Conservation (phyloP, 2,797 vertebrate species). For the Poecilia gillii region DNA sequence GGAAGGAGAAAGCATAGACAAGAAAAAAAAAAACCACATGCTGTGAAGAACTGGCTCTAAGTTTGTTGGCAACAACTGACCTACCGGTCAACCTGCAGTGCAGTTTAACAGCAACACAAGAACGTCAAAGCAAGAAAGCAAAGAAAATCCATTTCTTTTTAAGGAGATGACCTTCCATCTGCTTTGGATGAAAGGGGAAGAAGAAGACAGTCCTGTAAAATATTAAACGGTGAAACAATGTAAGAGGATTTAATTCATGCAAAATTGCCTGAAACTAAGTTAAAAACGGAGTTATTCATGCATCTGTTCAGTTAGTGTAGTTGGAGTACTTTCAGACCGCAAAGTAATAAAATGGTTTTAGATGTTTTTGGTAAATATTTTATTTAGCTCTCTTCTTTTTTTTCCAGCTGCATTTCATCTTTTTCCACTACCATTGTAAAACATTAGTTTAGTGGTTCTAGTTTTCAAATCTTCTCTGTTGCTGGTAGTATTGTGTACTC, state of each 20-base stretch:
- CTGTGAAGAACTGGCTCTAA: slow-evolving; percentile 31
- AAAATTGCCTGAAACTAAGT: neutral
- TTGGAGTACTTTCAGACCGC: neutral
- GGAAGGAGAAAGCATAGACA: slow-evolving; percentile 41
- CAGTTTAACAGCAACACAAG: slow-evolving; percentile 7
- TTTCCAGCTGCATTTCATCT: neutral
- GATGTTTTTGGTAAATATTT: neutral
- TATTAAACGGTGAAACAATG: slow-evolving; percentile 15
- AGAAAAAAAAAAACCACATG: slow-evolving; percentile 23
- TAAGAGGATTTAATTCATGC: neutral
- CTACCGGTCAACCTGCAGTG: slow-evolving; percentile 49
- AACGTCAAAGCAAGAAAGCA: neutral
- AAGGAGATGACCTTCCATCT: slow-evolving; percentile 18
- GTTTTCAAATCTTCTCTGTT: neutral
- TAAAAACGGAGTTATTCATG: neutral
- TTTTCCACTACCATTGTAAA: neutral
- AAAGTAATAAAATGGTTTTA: neutral
- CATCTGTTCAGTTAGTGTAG: neutral
- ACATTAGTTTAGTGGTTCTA: neutral
- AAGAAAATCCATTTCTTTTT: slow-evolving; percentile 12
- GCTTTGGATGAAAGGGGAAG: neutral
- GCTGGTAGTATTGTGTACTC: neutral
- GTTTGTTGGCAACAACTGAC: slow-evolving; percentile 57
- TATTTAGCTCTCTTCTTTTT: neutral
- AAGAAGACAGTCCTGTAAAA: slow-evolving; percentile 10